Percentiles rank a stretch among this genome's conserved stretches.
Evolutionary conservation across 2,888 invertebrate species (phyloP).

Genomic region (Onthophagus sagittarius): DNA sequence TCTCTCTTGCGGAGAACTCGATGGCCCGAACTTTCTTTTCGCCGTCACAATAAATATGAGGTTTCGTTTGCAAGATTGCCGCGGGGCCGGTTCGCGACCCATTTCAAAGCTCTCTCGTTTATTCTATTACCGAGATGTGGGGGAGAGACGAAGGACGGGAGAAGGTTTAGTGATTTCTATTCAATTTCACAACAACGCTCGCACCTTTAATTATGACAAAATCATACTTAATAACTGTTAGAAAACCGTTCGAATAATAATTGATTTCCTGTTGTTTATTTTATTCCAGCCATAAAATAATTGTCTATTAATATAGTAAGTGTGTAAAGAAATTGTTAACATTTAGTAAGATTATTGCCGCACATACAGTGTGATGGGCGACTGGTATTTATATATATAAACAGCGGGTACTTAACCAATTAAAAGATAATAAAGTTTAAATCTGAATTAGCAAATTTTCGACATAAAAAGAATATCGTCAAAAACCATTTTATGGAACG

Average conservation of each 20-base stretch:
- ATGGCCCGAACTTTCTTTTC: background rate
- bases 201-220: background rate
- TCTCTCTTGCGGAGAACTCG: background rate
- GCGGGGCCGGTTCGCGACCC: background rate
- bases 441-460: too few species aligned
- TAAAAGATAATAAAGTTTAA: too few species aligned
- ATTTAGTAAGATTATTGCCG: too few species aligned
- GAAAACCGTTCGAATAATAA: background rate
- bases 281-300: background rate
- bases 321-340: too few species aligned
- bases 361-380: too few species aligned
- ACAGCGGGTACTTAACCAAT: too few species aligned
- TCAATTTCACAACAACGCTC: background rate
- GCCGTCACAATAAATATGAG: background rate
- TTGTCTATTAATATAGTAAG: too few species aligned
- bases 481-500: too few species aligned
- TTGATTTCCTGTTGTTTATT: background rate
- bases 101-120: background rate
- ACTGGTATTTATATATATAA: too few species aligned
- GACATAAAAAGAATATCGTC: too few species aligned
- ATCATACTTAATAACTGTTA: background rate
- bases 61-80: background rate
- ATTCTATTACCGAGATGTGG: background rate
- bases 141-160: background rate
- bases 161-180: background rate